Conservation (phyloP, 64 coral and sea anemone species). For the Stichodactyla helianthus region DNA sequence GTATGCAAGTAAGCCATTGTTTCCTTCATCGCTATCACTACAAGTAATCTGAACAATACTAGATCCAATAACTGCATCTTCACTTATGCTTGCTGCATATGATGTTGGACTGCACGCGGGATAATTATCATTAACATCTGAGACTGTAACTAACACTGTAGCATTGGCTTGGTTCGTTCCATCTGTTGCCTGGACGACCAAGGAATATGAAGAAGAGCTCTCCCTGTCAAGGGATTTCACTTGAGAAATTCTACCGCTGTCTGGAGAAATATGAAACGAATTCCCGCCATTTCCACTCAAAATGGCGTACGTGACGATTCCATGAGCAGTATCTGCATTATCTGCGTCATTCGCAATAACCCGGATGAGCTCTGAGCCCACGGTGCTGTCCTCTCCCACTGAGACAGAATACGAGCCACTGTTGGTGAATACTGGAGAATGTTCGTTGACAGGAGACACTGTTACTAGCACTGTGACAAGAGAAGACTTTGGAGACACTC, state of each 20-base stretch:
- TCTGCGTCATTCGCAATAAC: conserved; percentile 48
- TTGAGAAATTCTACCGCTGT: conserved; percentile 29
- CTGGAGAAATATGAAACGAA: conserved; percentile 29
- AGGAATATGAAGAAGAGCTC: conserved; percentile 19
- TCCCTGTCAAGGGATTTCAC: conserved; percentile 38
- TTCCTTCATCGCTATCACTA: conserved; percentile 42
- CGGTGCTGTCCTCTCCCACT: conserved; percentile 32
- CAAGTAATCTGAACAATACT: conserved; percentile 38
- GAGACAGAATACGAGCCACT: conserved; percentile 20
- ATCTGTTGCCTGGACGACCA: conserved; percentile 41
- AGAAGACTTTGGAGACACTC: conserved; percentile 2
- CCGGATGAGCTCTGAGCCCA: conserved; percentile 36
- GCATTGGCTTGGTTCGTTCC: conserved; percentile 36
- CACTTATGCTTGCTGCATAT: conserved; percentile 28
- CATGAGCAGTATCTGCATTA: conserved; percentile 22
- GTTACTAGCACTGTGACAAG: conserved; percentile 24
- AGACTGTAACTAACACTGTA: conserved; percentile 37
- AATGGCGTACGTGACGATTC: conserved; percentile 30
- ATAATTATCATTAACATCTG: conserved; percentile 45
- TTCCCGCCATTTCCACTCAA: conserved; percentile 37
- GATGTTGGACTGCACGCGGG: conserved; percentile 44
- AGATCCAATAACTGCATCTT: conserved; percentile 36
- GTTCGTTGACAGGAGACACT: conserved; percentile 44
- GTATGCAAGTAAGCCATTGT: conserved; percentile 27
- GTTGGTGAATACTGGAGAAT: conserved; percentile 39